Evolutionary conservation across 2,888 invertebrate species (phyloP).

Genomic region (Caenorhabditis sp.): DNA sequence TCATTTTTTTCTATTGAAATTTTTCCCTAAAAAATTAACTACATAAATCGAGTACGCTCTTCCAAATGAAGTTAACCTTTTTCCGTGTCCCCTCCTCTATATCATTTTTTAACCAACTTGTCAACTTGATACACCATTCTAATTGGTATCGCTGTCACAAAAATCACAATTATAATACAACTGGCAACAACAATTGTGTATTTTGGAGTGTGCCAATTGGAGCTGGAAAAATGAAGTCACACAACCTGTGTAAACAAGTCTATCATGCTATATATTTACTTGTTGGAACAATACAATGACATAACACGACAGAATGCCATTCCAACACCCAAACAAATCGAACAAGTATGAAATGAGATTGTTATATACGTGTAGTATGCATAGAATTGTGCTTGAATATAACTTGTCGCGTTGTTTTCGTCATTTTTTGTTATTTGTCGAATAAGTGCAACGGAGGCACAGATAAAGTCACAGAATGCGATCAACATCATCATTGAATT

Average conservation of each 20-base stretch:
- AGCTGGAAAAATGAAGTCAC: too few species aligned
- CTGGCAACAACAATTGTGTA: constrained; percentile 6
- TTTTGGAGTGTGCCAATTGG: constrained; percentile 16
- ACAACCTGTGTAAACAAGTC: too few species aligned
- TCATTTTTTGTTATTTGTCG: neutral
- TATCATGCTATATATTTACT: neutral
- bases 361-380: constrained; percentile 12
- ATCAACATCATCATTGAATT: constrained; percentile 27
- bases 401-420: neutral
- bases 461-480: constrained; percentile 22
- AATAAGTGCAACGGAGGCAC: constrained; percentile 5
- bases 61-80: too few species aligned
- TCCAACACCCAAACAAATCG: constrained; percentile 14
- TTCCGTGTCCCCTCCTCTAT: too few species aligned
- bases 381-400: constrained; percentile 1
- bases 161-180: neutral
- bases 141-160: neutral
- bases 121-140: too few species aligned
- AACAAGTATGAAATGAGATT: constrained; percentile 14
- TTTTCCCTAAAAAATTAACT: too few species aligned
- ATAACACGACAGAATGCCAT: constrained; percentile 20
- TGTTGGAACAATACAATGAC: constrained; percentile 12
- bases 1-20: too few species aligned
- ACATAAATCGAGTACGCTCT: too few species aligned
- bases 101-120: too few species aligned